Evolutionary conservation across 2,888 invertebrate genomes (phyloP).

Genomic region (Ceriagrion tenellum): DNA sequence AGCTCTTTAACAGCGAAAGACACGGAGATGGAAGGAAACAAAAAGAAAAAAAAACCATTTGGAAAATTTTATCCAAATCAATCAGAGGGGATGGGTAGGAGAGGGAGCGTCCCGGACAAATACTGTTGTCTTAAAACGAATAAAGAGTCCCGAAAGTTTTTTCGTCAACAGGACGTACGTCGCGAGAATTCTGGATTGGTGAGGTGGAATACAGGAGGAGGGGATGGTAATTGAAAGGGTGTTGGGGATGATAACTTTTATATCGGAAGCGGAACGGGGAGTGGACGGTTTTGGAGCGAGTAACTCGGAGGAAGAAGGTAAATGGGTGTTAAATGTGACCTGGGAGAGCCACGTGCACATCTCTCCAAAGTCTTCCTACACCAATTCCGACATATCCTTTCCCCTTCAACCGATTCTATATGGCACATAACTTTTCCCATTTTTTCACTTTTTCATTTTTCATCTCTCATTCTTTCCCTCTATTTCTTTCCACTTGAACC

Average conservation of each 20-base stretch:
- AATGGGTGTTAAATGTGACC: conserved; percentile 21
- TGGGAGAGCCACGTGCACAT: neutral
- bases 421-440: too few species aligned
- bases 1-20: neutral
- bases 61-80: conserved; percentile 38
- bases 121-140: conserved; percentile 29
- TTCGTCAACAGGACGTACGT: neutral
- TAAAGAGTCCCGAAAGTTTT: neutral
- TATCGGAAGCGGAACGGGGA: too few species aligned
- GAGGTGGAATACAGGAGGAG: neutral
- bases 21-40: too few species aligned
- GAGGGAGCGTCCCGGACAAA: neutral
- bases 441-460: too few species aligned
- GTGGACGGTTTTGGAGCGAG: neutral
- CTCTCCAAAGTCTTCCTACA: too few species aligned
- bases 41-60: neutral
- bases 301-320: neutral
- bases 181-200: neutral
- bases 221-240: neutral
- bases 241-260: neutral
- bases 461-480: too few species aligned
- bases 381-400: too few species aligned
- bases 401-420: too few species aligned
- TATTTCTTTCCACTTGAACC: too few species aligned
- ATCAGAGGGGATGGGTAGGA: neutral